Base-by-base conservation (phyloP, 2,888 invertebrate species). In the Unio pictorum region DNA sequence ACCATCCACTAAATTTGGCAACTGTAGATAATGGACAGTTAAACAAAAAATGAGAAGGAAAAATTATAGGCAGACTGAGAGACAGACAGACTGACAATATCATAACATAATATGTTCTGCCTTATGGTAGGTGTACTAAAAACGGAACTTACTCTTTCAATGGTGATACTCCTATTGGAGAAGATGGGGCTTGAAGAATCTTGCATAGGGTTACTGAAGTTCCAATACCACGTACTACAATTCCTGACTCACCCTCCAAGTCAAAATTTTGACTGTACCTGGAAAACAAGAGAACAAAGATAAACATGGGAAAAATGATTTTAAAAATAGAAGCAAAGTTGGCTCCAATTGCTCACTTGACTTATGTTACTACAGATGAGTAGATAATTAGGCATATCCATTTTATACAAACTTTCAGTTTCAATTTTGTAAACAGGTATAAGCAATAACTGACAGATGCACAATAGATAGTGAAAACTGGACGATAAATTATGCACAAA, bases 181-280 rank as follows among this genome's bases (percentile, higher is more conserved):
- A 85, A 73, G 59, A 82, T 77, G 58, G 84, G 66, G 60, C 76
- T 26, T 58, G 72, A 64, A 34, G 69, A 28, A 57, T 68, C 64
- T 84, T 87, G 17, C 75, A 76, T 11, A 96, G 90, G 0, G 94
- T 94, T 0, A 95, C 95, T 1, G 95, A 95, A 1, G 96, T 95
- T 82, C 98, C 98, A 70, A 97, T 95, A 18, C 97, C 98, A 78
- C 99, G 93, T 0, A 97, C 98, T 1, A 98, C 98, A 66, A 98
- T 96, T 0, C 98, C 98, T 2, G 96, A 96, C 89, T 98, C 98
- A 0, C 98, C 98, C 90, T 99, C 98, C 81, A 99, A 90, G 90
- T 99, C 98, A 90, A 98, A 98, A 89, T 95, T 96, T 88, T 98
- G 97, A 65, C 94, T 94, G 88, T 97, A 99, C 4, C 94, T 93